Evolutionary conservation across 2,113 vertebrate species (phyloP).

Genomic region (Anarrhichthys ocellatus): DNA sequence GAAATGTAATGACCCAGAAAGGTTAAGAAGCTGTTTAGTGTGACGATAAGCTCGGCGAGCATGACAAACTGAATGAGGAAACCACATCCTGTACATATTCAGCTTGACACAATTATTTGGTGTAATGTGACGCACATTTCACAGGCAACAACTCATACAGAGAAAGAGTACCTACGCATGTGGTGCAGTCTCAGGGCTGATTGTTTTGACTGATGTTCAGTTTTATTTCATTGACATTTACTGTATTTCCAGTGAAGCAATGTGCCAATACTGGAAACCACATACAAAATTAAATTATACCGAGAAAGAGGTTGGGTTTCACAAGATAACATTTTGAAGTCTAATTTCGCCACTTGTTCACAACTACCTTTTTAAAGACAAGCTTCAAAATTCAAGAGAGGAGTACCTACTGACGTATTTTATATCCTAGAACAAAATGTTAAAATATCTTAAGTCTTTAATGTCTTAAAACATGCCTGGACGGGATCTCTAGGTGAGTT

Average conservation of each 20-base stretch:
- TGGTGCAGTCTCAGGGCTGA: background rate
- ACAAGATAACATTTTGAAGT: background rate
- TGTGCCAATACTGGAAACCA: slow-evolving; percentile 50
- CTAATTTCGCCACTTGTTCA: background rate
- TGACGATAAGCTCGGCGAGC: background rate
- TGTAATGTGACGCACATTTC: slow-evolving; percentile 62
- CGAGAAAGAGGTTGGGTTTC: background rate
- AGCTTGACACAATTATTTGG: slow-evolving; percentile 46
- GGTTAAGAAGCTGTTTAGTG: background rate
- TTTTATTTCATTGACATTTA: slow-evolving; percentile 37
- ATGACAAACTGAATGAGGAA: slow-evolving; percentile 44
- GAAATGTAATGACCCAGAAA: background rate
- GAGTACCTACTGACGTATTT: background rate
- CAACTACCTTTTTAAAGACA: background rate
- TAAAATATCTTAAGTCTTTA: too few relatives aligned
- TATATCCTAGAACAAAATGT: background rate
- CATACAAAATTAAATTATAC: slow-evolving; percentile 4
- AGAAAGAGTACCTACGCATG: slow-evolving; percentile 44
- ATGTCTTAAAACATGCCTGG: background rate
- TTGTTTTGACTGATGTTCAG: slow-evolving; percentile 35
- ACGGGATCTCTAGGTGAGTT: background rate
- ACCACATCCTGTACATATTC: slow-evolving; percentile 72
- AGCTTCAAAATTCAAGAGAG: background rate
- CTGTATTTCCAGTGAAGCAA: slow-evolving; percentile 43
- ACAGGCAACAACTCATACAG: slow-evolving; percentile 50